These are phyloP conservation scores for Drosophila diplacantha DNA, from an alignment of 2,888 invertebrate genomes.

Conservation along the genomic window DNA sequence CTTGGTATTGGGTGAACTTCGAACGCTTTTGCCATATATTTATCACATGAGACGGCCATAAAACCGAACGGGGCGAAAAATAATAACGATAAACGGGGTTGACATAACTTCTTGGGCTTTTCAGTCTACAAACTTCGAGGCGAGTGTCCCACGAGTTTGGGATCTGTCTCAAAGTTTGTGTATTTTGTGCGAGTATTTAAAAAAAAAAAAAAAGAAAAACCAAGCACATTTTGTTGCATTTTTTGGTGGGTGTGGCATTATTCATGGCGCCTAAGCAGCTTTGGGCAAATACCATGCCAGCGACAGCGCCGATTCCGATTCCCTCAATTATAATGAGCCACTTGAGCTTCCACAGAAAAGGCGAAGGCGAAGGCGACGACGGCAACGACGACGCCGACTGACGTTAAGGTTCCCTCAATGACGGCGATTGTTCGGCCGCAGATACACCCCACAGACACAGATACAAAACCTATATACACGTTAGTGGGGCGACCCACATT, in stretches of 20 bases:
- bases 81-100: constrained; percentile 24
- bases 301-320: constrained; percentile 8
- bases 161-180: constrained; percentile 14
- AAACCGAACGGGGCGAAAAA: constrained; percentile 32
- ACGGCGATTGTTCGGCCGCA: constrained; percentile 53
- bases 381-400: constrained; percentile 3
- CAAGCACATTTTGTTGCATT: constrained; percentile 2
- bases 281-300: constrained; percentile 34
- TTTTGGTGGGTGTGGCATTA: constrained; percentile 20
- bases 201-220: not conserved
- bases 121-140: constrained; percentile 4
- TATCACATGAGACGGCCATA: constrained; percentile 44
- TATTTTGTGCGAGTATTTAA: not conserved
- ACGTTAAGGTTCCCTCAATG: constrained; percentile 47
- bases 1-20: constrained; percentile 31
- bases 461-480: constrained; percentile 10
- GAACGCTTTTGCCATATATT: constrained; percentile 40
- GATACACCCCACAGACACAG: constrained; percentile 26
- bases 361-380: constrained; percentile 7
- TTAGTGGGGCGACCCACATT: constrained; percentile 45
- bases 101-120: constrained; percentile 16
- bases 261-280: constrained; percentile 54
- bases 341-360: constrained; percentile 53
- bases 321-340: constrained; percentile 53
- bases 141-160: constrained; percentile 19